Evolutionary conservation across 2,888 invertebrate species (phyloP), one percentile per base, ranked within the genome.

Genomic region (Cataglyphis livida): DNA sequence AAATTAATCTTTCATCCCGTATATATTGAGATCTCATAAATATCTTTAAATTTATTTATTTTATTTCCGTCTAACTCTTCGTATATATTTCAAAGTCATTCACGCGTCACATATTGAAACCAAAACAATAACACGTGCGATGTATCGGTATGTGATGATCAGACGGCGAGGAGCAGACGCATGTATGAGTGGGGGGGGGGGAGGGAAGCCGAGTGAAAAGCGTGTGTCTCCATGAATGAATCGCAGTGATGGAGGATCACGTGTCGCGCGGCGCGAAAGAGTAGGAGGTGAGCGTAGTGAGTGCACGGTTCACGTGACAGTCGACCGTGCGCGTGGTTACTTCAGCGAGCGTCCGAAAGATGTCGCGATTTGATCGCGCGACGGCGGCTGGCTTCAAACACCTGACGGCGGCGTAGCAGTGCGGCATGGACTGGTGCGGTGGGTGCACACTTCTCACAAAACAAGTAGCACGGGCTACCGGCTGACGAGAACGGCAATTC

Each of bases 391-490:
- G 90, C 90, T 91, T 90, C 91, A 93, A 93, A 93, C 93, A 93
- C 93, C 93, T 93, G 93, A 93, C 90, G 84, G 87, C 83, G 81
- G 85, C 81, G 83, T 89, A 91, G 90, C 93, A 93, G 93, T 93
- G 93, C 91, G 88, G 93, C 92, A 93, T 93, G 91, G 91, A 87
- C 93, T 93, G 90, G 93, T 93, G 93, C 90, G 92, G 92, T 89
- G 92, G 90, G 89, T 90, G 87, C 91, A 91, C 90, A 90, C 92
- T 93, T 92, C 91, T 91, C 93, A 89, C 87, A 91, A 92, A 89
- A 92, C 89, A 87, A 85, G 88, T 91, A 90, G 91, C 90, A 89
- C 88, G 88, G 87, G 87, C 76, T 82, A 81, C 73, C 74, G 66
- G 59, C 25, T 82, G 48, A 81, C 61, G 57, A 12, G 28, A 4